phyloP scores from a whole-genome alignment of 2,113 vertebrate genomes.

The Sander lucioperca region DNA sequence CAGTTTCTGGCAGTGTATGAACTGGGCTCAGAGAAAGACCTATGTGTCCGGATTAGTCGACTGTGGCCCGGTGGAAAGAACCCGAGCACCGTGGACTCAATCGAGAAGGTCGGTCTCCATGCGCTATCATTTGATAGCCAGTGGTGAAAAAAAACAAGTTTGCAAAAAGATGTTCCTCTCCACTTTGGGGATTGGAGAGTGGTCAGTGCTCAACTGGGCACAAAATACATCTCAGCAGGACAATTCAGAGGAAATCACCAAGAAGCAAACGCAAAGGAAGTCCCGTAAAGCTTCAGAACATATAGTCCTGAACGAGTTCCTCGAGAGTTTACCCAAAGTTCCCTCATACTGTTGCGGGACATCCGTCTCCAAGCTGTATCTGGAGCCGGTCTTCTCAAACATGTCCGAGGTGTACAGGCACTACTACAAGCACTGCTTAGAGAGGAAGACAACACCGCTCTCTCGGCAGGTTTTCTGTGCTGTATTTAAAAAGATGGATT shows the following conservation, averaged over 20 bases:
- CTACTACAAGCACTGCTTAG: constrained; percentile 53
- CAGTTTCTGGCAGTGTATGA: constrained; percentile 52
- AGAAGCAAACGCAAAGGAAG: constrained; percentile 44
- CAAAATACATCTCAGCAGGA: constrained; percentile 10
- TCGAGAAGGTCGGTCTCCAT: constrained; percentile 53
- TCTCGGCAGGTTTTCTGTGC: constrained; percentile 64
- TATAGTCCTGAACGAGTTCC: constrained; percentile 48
- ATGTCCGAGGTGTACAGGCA: constrained; percentile 60
- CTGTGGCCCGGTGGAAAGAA: constrained; percentile 51
- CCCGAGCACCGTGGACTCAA: constrained; percentile 40
- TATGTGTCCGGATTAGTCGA: constrained; percentile 41
- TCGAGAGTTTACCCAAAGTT: constrained; percentile 51
- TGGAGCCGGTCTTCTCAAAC: constrained; percentile 63
- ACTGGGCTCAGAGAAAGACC: constrained; percentile 47
- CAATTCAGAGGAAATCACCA: constrained; percentile 13
- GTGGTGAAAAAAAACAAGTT: constrained; percentile 38
- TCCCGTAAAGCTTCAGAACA: constrained; percentile 59
- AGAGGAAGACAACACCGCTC: constrained; percentile 21
- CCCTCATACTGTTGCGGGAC: constrained; percentile 26
- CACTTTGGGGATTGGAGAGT: constrained; percentile 54
- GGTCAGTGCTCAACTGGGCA: constrained; percentile 60
- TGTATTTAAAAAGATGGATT: constrained; percentile 62
- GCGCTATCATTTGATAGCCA: constrained; percentile 46
- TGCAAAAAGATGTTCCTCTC: constrained; percentile 63
- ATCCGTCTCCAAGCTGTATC: constrained; percentile 40